A percentile compares a stretch with the other conserved stretches of the same genome.
Evolutionary conservation across 1,140 invertebrate species (phyloP).

Genomic region (Pachypeltis micranthus): DNA sequence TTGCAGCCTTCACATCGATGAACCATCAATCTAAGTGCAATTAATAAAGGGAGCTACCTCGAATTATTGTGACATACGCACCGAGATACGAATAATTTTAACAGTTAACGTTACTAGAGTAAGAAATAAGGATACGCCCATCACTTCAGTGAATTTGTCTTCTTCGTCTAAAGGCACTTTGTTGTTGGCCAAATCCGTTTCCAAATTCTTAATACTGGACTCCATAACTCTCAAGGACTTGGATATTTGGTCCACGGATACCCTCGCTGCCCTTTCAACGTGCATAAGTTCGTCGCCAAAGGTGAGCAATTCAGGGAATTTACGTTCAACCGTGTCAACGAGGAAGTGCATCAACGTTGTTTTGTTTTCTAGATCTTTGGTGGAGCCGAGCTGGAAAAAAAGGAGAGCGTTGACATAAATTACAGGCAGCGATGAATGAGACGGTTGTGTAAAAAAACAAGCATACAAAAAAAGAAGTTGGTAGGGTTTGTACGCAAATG

Average conservation of each 20-base stretch:
- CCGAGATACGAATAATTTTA: no score
- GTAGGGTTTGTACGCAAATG: no score
- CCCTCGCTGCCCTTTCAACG: constrained; percentile 65
- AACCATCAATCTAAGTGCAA: no score
- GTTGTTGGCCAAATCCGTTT: constrained; percentile 75
- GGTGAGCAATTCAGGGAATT: constrained; percentile 70
- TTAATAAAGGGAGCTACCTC: no score
- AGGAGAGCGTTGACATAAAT: no score
- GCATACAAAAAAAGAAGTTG: constrained; percentile 12
- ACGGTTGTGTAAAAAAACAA: constrained; percentile 2
- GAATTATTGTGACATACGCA: no score
- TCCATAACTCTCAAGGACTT: constrained; percentile 80
- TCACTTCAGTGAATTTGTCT: constrained; percentile 71
- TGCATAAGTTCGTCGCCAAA: constrained; percentile 83
- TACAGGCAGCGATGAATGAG: not conserved
- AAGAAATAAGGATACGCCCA: constrained; percentile 64
- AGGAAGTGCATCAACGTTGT: constrained; percentile 87
- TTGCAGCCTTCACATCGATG: no score
- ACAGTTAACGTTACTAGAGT: no score
- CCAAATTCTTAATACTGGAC: constrained; percentile 67
- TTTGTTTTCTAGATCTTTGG: constrained; percentile 88
- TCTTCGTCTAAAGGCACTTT: constrained; percentile 60
- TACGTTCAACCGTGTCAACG: constrained; percentile 73
- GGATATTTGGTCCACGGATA: constrained; percentile 75
- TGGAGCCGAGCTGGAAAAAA: constrained; percentile 64